Conservation (phyloP, 1,140 invertebrate genomes). For the Leucophenga varia region DNA sequence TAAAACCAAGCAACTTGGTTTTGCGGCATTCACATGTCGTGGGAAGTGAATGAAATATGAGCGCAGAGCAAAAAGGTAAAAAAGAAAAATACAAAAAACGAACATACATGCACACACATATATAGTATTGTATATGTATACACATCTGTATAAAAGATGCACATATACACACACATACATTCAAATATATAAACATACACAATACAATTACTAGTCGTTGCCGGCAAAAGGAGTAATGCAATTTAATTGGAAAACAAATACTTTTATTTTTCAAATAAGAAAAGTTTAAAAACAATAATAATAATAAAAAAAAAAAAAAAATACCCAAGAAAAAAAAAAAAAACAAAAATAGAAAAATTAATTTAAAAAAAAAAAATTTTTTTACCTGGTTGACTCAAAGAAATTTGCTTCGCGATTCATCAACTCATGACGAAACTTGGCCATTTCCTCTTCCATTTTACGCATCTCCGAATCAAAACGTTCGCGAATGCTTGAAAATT, state of each 20-base stretch:
- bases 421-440: constrained; percentile 88
- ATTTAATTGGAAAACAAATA: too few species aligned
- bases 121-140: not conserved
- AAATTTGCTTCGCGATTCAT: constrained; percentile 91
- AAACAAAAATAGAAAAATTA: not conserved
- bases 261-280: too few species aligned
- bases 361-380: not conserved
- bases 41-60: too few species aligned
- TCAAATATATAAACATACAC: not conserved
- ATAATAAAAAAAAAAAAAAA: too few species aligned
- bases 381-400: constrained; percentile 83
- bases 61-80: too few species aligned
- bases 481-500: constrained; percentile 94
- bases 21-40: not conserved
- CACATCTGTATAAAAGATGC: constrained; percentile 3
- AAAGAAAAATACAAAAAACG: constrained; percentile 5
- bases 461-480: constrained; percentile 95
- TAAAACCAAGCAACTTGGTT: too few species aligned
- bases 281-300: too few species aligned
- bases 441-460: constrained; percentile 98
- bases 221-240: too few species aligned
- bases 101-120: constrained; percentile 21
- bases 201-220: too few species aligned
- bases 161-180: not conserved
- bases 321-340: too few species aligned